Conservation (phyloP, 1,140 invertebrate genomes). For the Wiebesia pumilae region DNA sequence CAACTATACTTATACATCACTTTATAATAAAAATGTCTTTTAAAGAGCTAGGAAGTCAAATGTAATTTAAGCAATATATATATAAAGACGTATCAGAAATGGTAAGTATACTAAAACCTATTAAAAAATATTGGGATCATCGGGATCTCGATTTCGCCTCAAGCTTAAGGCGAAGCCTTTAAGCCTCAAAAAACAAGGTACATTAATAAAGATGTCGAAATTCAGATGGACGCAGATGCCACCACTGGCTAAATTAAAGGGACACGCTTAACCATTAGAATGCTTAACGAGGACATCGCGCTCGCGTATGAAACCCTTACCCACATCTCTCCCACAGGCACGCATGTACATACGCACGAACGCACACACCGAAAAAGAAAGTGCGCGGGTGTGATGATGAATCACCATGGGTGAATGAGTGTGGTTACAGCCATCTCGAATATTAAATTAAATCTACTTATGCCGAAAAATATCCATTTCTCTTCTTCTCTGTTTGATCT, state of each 20-base stretch:
- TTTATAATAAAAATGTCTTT: background rate
- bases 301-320: conserved; percentile 1
- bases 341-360: background rate
- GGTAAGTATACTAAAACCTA: too few species aligned
- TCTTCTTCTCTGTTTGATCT: background rate
- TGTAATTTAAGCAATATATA: background rate
- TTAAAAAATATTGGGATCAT: background rate
- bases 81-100: background rate
- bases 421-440: conserved; percentile 32
- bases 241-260: conserved; percentile 45
- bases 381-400: conserved; percentile 67
- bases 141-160: background rate
- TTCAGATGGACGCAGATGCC: background rate
- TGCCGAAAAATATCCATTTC: conserved; percentile 38
- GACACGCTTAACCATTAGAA: conserved; percentile 58
- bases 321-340: background rate
- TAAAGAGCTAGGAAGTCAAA: background rate
- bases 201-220: conserved; percentile 42
- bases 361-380: background rate
- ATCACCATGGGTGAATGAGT: conserved; percentile 56
- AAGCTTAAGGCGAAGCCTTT: background rate
- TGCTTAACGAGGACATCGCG: conserved; percentile 63
- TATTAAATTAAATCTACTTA: conserved; percentile 50
- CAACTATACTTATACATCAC: background rate
- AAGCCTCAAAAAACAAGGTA: conserved; percentile 30